These are phyloP conservation scores for Metaphire vulgaris DNA, from an alignment of 1,140 invertebrate genomes.

Conservation along the genomic window DNA sequence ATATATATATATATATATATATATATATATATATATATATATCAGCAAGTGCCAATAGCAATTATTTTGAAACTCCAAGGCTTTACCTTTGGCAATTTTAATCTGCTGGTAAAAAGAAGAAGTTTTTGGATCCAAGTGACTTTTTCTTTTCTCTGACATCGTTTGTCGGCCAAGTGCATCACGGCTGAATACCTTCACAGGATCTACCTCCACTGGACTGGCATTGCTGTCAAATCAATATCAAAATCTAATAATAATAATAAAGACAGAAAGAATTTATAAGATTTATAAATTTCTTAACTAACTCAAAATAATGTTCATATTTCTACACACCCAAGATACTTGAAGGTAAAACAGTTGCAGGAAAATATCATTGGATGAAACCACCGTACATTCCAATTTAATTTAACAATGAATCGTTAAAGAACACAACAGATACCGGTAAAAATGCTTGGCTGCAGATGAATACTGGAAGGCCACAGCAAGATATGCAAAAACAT, in stretches of 20 bases:
- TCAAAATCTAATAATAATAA: neutral
- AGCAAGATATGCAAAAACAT: too few species aligned
- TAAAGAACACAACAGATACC: too few species aligned
- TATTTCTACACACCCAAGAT: neutral
- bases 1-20: too few species aligned
- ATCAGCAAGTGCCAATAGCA: too few species aligned
- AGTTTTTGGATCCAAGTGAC: slow-evolving; percentile 75
- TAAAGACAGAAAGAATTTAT: neutral
- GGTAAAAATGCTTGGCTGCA: neutral
- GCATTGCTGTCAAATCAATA: neutral
- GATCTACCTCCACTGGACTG: slow-evolving; percentile 66
- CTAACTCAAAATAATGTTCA: neutral
- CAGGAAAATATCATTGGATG: neutral
- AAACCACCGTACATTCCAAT: too few species aligned
- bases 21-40: too few species aligned
- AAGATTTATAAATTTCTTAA: neutral
- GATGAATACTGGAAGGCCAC: neutral
- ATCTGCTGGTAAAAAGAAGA: slow-evolving; percentile 91
- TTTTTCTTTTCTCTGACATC: slow-evolving; percentile 87
- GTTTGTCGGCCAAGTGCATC: slow-evolving; percentile 90
- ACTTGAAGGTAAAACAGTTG: neutral
- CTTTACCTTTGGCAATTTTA: slow-evolving; percentile 57
- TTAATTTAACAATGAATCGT: too few species aligned
- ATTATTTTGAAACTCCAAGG: too few species aligned
- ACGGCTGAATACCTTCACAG: slow-evolving; percentile 64